Evolutionary conservation across 2,113 vertebrate genomes (phyloP), one percentile per base, ranked within the genome.

Genomic region (Tragelaphus scriptus): DNA sequence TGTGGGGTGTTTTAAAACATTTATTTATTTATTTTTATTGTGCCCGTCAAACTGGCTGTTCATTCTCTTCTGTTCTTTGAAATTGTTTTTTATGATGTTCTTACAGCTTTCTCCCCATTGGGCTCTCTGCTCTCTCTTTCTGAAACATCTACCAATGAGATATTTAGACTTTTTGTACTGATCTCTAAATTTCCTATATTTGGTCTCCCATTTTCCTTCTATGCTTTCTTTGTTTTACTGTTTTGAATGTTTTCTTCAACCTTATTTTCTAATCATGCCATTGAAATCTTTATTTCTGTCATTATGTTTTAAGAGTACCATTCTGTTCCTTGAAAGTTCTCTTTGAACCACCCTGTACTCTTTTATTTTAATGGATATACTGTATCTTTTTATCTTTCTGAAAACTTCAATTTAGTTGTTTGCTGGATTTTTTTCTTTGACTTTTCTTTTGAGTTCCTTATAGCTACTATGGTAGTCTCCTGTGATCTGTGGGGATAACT

Each of bases 21-120:
- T 94, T 65, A 81, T 63, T 94, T 80, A 63, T 17, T 89, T 93
- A 75, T 49, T 94, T 94, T 88, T 82, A 40, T 55, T 95, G 26
- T 95, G 44, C 59, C 30, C 40, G 3, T 91, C 85, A 32, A 58
- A 80, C 77, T 65, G 36, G 9, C 81, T 53, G 21, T 19, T 96
- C 55, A 56, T 94, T 94, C 40, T 91, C 65, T 93, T 71, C 32
- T 17, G 2, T 90, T 58, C 53, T 55, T 36, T 79, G 11, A 89
- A 61, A 53, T n/a, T 80, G 49, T 81, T 21, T 90, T 94, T 92
- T 84, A 65, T 91, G 77, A 23, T 49, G 9, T 32, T 55, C 23
- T 49, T 77, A 63, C 21, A 68, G 15, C 16, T 71, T 95, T 85
- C 1, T 84, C 5, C 25, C 17, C 4, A 30, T 7, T 85, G 26